Evolutionary conservation across 2,113 vertebrate genomes (phyloP).

Genomic region (Phyllostomus discolor): DNA sequence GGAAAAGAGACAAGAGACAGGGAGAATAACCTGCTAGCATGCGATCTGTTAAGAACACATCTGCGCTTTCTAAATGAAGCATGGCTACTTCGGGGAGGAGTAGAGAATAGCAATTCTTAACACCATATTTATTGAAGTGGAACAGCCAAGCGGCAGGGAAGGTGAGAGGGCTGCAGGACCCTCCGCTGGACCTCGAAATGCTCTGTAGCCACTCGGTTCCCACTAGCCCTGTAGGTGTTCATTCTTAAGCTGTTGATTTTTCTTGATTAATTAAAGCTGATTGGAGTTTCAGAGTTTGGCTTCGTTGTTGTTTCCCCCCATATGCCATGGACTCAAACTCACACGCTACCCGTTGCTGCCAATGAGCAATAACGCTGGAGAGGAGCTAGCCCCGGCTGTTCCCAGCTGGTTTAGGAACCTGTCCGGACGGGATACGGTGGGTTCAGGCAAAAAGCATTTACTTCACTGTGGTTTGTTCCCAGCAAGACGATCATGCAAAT

Average conservation of each 20-base stretch:
- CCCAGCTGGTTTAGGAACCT: not conserved
- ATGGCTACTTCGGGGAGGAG: not conserved
- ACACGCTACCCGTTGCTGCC: not conserved
- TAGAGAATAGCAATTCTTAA: not conserved
- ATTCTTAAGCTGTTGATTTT: slow-evolving; percentile 2
- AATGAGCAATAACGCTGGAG: not conserved
- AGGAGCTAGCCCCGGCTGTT: not conserved
- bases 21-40: not conserved
- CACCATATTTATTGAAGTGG: slow-evolving; percentile 5
- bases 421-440: not conserved
- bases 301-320: not conserved
- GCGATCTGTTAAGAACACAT: not conserved
- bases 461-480: not conserved
- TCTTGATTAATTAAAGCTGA: slow-evolving; percentile 52
- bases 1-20: not conserved
- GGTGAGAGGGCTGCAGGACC: not conserved
- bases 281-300: not conserved
- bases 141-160: not conserved
- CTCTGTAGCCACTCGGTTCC: not conserved
- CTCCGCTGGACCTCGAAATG: not conserved
- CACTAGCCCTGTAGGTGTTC: not conserved
- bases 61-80: slow-evolving; percentile 25
- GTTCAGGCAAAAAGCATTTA: not conserved
- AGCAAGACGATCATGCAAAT: not conserved
- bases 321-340: not conserved